Percentiles rank a stretch among this genome's conserved stretches.
Evolutionary conservation across 1,140 invertebrate genomes (phyloP).

Genomic region (Lycorma delicatula): DNA sequence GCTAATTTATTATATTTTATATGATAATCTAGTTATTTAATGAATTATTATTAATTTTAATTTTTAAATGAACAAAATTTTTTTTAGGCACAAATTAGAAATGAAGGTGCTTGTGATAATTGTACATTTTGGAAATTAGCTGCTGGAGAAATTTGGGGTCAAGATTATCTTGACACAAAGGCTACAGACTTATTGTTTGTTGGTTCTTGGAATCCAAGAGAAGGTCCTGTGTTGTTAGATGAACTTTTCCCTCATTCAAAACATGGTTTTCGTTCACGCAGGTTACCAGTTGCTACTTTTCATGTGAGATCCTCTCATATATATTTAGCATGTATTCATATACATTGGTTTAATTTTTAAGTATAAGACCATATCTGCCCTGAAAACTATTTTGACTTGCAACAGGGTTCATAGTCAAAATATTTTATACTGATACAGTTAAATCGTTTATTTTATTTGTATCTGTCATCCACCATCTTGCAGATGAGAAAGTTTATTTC

Average conservation of each 20-base stretch:
- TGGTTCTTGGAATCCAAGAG: slow-evolving; percentile 60
- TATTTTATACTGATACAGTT: no score
- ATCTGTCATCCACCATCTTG: no score
- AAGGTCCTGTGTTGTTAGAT: slow-evolving; percentile 56
- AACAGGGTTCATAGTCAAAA: no score
- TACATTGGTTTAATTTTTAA: neutral
- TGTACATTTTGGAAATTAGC: slow-evolving; percentile 55
- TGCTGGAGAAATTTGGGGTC: slow-evolving; percentile 60
- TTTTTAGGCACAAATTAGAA: no score
- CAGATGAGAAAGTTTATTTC: no score
- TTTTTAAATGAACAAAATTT: no score
- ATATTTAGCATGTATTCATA: neutral
- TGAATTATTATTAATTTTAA: no score
- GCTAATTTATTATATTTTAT: no score
- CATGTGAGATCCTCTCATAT: slow-evolving; percentile 45
- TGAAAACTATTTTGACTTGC: no score
- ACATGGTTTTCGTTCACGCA: slow-evolving; percentile 67
- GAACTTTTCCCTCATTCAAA: slow-evolving; percentile 67
- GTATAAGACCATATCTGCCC: no score
- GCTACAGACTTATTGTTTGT: slow-evolving; percentile 46
- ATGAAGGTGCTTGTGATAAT: slow-evolving; percentile 47
- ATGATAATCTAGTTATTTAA: no score
- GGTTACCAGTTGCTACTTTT: slow-evolving; percentile 55
- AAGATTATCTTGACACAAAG: slow-evolving; percentile 21
- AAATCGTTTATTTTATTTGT: no score